Conservation (phyloP, 2,113 vertebrate species). For the Oryzias woworae region DNA sequence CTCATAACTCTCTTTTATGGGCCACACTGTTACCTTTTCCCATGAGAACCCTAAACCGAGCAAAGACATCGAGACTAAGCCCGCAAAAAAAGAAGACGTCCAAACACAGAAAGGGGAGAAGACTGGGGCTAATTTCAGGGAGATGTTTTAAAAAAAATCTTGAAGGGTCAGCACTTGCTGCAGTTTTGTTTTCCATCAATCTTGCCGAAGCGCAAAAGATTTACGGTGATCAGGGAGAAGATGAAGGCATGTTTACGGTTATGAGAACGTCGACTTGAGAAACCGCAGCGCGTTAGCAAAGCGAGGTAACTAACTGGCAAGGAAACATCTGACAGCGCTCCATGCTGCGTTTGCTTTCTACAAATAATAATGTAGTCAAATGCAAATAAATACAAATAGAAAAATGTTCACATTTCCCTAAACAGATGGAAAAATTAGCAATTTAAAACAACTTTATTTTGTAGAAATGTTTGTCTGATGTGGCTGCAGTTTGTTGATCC, state of each 20-base stretch:
- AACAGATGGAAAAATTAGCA: neutral
- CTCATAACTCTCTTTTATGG: conserved; percentile 74
- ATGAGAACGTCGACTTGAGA: neutral
- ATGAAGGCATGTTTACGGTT: conserved; percentile 6
- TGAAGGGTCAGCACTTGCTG: conserved; percentile 5
- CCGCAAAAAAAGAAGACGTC: conserved; percentile 10
- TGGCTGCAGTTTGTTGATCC: no score
- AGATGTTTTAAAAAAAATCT: conserved; percentile 6
- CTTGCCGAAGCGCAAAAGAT: conserved; percentile 19
- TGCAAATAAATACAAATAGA: neutral
- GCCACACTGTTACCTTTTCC: conserved; percentile 67
- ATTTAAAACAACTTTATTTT: neutral
- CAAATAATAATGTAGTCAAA: neutral
- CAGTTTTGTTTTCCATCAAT: neutral
- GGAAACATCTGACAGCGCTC: neutral
- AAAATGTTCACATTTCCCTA: neutral
- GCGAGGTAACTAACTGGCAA: neutral
- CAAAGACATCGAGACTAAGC: neutral
- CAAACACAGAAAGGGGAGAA: neutral
- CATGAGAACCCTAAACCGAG: conserved; percentile 62
- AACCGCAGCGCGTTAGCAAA: neutral
- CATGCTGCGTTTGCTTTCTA: neutral
- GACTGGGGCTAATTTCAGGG: conserved; percentile 20
- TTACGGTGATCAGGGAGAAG: conserved; percentile 1
- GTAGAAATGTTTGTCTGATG: no score